Conservation (phyloP, 2,888 invertebrate species). For the Erannis defoliaria region DNA sequence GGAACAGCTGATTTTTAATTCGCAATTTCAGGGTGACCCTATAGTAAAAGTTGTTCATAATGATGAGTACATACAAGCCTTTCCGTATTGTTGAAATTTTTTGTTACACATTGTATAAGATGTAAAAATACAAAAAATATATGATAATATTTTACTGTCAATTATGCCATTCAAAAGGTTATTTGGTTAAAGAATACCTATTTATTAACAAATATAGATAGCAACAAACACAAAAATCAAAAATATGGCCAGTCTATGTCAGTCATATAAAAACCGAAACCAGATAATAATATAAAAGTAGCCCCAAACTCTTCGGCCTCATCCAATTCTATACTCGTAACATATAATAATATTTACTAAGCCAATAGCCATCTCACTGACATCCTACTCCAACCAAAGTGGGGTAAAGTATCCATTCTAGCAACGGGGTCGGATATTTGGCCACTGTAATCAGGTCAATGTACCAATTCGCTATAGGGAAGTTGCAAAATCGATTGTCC, state of each 20-base stretch:
- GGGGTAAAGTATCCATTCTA: slow-evolving; percentile 32
- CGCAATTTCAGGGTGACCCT: too few relatives aligned
- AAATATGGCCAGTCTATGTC: too few relatives aligned
- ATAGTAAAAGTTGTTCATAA: too few relatives aligned
- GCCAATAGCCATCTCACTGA: slow-evolving; percentile 26
- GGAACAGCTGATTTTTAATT: too few relatives aligned
- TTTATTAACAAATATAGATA: too few relatives aligned
- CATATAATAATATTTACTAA: slow-evolving; percentile 25
- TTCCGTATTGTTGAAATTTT: too few relatives aligned
- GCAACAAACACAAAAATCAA: neutral
- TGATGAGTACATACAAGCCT: too few relatives aligned
- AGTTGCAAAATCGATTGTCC: slow-evolving; percentile 63
- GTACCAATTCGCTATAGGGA: slow-evolving; percentile 57
- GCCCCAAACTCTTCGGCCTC: neutral
- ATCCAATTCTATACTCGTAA: slow-evolving; percentile 8
- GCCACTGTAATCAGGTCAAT: slow-evolving; percentile 60
- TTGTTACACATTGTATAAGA: too few relatives aligned
- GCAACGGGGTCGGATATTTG: slow-evolving; percentile 41
- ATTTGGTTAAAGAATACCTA: too few relatives aligned
- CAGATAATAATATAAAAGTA: neutral
- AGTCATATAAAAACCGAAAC: neutral
- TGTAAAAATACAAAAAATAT: too few relatives aligned
- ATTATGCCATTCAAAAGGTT: too few relatives aligned
- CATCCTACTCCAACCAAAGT: slow-evolving; percentile 28
- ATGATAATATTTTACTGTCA: too few relatives aligned